These are phyloP conservation scores for Papilio polyxenes DNA, from an alignment of 1,140 invertebrate species.

Conservation along the genomic window DNA sequence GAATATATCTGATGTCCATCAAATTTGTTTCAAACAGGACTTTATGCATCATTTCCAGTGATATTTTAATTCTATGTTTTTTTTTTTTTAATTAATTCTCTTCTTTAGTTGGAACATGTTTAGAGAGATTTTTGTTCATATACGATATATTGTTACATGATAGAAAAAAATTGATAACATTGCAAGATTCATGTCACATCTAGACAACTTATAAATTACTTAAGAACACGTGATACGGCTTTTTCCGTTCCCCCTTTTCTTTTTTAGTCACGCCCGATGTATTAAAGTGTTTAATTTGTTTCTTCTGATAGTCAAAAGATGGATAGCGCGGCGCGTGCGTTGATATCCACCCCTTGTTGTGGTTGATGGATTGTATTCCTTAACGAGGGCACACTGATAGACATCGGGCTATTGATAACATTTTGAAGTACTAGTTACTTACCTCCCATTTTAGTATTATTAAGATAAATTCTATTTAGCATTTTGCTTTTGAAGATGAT, in stretches of 20 bases:
- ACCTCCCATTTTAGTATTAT: background rate
- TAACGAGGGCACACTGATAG: constrained; percentile 58
- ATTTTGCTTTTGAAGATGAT: too few relatives aligned
- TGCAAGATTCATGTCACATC: constrained; percentile 41
- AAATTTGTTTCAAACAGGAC: too few relatives aligned
- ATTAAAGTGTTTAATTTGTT: constrained; percentile 79
- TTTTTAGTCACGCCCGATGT: constrained; percentile 75
- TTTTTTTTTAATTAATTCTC: too few relatives aligned
- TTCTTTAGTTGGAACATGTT: too few relatives aligned
- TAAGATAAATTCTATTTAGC: too few relatives aligned
- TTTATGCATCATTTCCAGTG: too few relatives aligned
- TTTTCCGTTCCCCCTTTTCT: constrained; percentile 57
- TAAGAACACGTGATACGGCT: constrained; percentile 49
- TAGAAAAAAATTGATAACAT: too few relatives aligned
- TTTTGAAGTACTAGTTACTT: constrained; percentile 7
- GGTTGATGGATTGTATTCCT: constrained; percentile 59
- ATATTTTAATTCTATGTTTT: too few relatives aligned
- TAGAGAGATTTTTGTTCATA: too few relatives aligned
- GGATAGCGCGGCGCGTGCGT: constrained; percentile 53
- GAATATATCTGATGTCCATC: too few relatives aligned
- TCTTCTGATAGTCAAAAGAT: constrained; percentile 65
- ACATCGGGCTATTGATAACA: constrained; percentile 57
- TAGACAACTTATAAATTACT: constrained; percentile 40
- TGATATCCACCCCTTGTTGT: constrained; percentile 53
- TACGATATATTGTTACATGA: too few relatives aligned